Percentiles rank a stretch among this genome's conserved stretches.
phyloP scores from a whole-genome alignment of 2,888 invertebrate species.

The Autographa gamma region DNA sequence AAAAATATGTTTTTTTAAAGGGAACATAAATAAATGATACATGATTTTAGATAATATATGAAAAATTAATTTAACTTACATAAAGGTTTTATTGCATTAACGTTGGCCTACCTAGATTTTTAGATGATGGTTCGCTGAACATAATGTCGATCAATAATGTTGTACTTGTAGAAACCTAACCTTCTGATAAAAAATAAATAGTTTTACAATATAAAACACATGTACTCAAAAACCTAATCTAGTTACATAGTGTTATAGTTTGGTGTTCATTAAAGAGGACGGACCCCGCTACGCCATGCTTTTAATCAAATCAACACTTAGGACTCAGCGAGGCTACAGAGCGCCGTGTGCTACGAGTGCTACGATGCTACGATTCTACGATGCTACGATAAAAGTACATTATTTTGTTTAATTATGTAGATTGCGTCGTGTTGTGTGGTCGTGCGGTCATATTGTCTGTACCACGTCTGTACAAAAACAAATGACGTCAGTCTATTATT shows the following conservation, averaged over 20 bases:
- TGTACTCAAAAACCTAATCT: conserved; percentile 27
- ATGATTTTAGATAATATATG: too few relatives aligned
- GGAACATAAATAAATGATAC: too few relatives aligned
- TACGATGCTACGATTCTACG: conserved; percentile 30
- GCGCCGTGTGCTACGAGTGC: conserved; percentile 25
- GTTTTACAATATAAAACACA: conserved; percentile 2
- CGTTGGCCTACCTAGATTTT: too few relatives aligned
- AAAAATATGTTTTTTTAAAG: too few relatives aligned
- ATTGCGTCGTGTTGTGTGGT: neutral
- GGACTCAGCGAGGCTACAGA: conserved; percentile 34
- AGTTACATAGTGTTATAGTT: conserved; percentile 43
- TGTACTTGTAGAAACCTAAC: neutral
- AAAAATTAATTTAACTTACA: too few relatives aligned
- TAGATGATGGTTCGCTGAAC: too few relatives aligned
- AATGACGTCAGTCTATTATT: too few relatives aligned
- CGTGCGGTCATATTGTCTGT: neutral
- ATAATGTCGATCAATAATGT: too few relatives aligned
- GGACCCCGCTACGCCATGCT: conserved; percentile 49
- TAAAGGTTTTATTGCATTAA: too few relatives aligned
- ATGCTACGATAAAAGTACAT: conserved; percentile 10
- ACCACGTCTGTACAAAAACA: too few relatives aligned
- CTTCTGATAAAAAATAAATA: conserved; percentile 11
- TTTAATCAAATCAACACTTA: conserved; percentile 62
- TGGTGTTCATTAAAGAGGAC: conserved; percentile 44
- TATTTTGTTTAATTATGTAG: neutral